phyloP scores from a whole-genome alignment of 2,888 invertebrate genomes.

The Argyresthia goedartella region DNA sequence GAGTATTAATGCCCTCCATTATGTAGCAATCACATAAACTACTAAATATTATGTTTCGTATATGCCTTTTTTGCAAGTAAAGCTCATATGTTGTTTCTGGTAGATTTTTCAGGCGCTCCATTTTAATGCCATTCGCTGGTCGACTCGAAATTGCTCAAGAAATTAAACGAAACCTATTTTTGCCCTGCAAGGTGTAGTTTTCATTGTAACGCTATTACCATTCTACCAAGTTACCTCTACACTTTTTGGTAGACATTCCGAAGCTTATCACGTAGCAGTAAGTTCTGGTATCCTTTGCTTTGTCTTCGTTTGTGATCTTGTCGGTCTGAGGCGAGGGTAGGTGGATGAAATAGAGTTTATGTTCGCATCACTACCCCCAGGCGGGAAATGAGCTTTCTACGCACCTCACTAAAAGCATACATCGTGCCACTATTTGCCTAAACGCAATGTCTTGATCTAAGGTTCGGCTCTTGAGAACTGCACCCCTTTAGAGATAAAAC shows the following conservation, averaged over 20 bases:
- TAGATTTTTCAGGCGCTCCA: too few species aligned
- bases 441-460: constrained; percentile 32
- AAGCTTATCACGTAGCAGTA: background rate
- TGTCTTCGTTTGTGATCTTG: too few species aligned
- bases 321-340: constrained; percentile 44
- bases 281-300: background rate
- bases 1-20: too few species aligned
- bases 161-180: constrained; percentile 2
- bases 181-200: constrained; percentile 1
- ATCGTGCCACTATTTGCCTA: constrained; percentile 38
- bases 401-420: constrained; percentile 33
- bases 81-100: too few species aligned
- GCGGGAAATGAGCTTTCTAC: constrained; percentile 29
- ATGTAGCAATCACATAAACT: too few species aligned
- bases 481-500: too few species aligned
- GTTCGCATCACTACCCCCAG: constrained; percentile 25
- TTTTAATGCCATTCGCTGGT: background rate
- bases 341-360: constrained; percentile 43
- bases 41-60: too few species aligned
- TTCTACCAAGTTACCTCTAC: background rate
- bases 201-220: background rate
- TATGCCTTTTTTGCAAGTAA: too few species aligned
- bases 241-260: too few species aligned
- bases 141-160: background rate
- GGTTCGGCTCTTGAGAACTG: background rate